These are phyloP conservation scores for Yponomeuta cagnagella DNA, from an alignment of 2,888 invertebrate species.

Conservation along the genomic window DNA sequence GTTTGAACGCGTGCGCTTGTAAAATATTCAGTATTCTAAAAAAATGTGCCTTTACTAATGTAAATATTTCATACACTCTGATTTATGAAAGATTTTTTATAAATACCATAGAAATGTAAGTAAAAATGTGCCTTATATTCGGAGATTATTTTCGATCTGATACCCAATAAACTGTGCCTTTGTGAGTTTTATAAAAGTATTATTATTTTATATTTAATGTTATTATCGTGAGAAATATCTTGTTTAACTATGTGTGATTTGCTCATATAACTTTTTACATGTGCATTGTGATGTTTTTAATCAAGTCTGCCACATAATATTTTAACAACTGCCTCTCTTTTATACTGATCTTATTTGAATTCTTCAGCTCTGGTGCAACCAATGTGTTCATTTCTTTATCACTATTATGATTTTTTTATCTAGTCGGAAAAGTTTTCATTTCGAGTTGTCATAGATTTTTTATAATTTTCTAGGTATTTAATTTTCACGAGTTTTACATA, in stretches of 20 bases:
- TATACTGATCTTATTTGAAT: background rate
- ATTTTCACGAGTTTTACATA: background rate
- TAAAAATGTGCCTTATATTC: constrained; percentile 51
- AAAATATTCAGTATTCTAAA: constrained; percentile 3
- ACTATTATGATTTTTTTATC: background rate
- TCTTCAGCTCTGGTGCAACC: background rate
- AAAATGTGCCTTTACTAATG: constrained; percentile 6
- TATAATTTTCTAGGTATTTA: background rate
- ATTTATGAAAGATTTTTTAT: background rate
- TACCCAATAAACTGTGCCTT: constrained; percentile 48
- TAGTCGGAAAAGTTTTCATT: background rate
- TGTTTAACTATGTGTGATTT: constrained; percentile 1
- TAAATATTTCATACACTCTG: background rate
- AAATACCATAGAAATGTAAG: background rate
- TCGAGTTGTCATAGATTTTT: constrained; percentile 1
- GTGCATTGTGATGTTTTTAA: background rate
- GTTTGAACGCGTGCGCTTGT: background rate
- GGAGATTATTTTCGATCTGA: constrained; percentile 63
- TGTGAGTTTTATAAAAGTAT: constrained; percentile 14
- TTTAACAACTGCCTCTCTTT: background rate
- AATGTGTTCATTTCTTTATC: background rate
- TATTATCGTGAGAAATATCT: background rate
- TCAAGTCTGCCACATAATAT: background rate
- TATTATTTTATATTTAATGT: constrained; percentile 8
- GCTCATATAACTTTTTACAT: constrained; percentile 4